Evolutionary conservation across 2,888 invertebrate species (phyloP).

Genomic region (Drosophila merina): DNA sequence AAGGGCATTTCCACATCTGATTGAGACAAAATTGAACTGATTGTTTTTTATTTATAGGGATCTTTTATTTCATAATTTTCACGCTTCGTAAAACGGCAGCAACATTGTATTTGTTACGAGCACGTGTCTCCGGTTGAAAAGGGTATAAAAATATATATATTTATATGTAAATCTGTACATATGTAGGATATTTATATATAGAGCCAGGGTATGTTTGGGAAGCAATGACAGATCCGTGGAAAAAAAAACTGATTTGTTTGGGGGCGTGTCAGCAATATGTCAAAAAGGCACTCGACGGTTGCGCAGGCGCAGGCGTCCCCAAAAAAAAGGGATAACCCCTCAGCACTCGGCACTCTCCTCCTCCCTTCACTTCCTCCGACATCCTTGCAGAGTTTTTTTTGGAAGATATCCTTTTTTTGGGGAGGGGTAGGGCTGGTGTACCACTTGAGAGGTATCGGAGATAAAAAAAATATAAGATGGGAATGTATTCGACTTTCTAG

Average conservation of each 20-base stretch:
- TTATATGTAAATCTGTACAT: not conserved
- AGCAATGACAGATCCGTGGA: slow-evolving; percentile 31
- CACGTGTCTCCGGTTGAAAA: slow-evolving; percentile 37
- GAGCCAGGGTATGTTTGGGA: slow-evolving; percentile 1
- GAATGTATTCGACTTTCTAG: slow-evolving; percentile 3
- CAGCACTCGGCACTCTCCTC: not conserved
- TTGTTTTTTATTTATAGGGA: slow-evolving; percentile 9
- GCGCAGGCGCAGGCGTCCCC: slow-evolving; percentile 55
- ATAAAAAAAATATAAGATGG: not conserved
- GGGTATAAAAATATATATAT: not conserved
- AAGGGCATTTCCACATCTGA: not conserved
- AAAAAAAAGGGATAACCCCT: slow-evolving; percentile 25
- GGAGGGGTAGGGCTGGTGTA: slow-evolving; percentile 27
- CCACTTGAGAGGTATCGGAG: slow-evolving; percentile 34
- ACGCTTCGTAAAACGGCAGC: slow-evolving; percentile 66
- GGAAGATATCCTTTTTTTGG: slow-evolving; percentile 11
- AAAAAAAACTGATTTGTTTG: slow-evolving; percentile 63
- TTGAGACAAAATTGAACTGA: not conserved
- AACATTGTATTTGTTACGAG: slow-evolving; percentile 63
- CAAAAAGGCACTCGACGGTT: slow-evolving; percentile 68
- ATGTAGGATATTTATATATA: not conserved
- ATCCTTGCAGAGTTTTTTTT: slow-evolving; percentile 6
- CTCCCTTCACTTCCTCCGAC: not conserved
- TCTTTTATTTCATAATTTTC: slow-evolving; percentile 61
- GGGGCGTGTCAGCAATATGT: slow-evolving; percentile 76